These are phyloP conservation scores for Mohoua ochrocephala DNA, from an alignment of 2,113 vertebrate species.

Conservation along the genomic window DNA sequence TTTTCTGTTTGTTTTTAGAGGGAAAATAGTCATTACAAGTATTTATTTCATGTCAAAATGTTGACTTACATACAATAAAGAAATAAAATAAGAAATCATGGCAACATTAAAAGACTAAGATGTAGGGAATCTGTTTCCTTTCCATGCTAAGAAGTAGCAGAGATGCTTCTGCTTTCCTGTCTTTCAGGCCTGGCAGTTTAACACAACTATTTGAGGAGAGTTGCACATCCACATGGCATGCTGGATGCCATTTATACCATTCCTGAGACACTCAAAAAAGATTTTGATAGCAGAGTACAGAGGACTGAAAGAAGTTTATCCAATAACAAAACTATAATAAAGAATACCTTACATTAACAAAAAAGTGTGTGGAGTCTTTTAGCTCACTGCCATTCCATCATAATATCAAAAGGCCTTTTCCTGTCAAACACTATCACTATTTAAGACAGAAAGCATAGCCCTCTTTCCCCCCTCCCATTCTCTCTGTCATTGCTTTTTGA, in stretches of 20 bases:
- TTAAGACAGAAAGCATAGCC: background rate
- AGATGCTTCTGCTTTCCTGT: background rate
- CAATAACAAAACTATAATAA: background rate
- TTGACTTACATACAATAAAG: background rate
- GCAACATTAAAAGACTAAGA: background rate
- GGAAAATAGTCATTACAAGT: background rate
- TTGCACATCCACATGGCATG: accelerated
- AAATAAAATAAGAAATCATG: background rate
- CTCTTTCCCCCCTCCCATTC: background rate
- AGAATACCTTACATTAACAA: background rate
- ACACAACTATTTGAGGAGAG: background rate
- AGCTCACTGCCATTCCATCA: background rate
- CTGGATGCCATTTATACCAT: background rate
- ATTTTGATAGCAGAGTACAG: background rate
- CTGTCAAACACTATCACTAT: background rate
- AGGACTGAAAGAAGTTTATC: background rate
- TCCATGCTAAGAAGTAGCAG: background rate
- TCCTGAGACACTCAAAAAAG: background rate
- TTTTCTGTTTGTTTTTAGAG: background rate
- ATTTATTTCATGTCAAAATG: background rate
- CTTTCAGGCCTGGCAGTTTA: background rate
- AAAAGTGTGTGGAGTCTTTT: background rate
- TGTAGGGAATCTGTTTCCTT: background rate
- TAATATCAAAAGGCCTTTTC: background rate
- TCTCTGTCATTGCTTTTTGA: background rate